Evolutionary conservation across 2,113 vertebrate genomes (phyloP), one percentile per base, ranked within the genome.

Genomic region (Calonectris borealis): DNA sequence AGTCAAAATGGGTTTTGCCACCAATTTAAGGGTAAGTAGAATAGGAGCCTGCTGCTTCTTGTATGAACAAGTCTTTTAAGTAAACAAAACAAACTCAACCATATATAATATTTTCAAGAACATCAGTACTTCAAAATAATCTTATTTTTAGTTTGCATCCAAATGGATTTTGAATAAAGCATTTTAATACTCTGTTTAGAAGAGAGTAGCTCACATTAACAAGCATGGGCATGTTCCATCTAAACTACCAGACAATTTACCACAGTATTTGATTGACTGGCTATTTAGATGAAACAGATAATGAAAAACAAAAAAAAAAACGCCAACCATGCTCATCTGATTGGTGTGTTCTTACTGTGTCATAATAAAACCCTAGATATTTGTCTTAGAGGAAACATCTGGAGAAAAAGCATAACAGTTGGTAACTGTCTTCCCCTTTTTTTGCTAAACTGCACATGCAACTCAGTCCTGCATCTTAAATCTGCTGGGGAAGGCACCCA

Each of bases 381-480:
- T 94, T 94, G 91, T 96, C 87, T 96, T 89, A 86, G 83, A 97
- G 96, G 97, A 97, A 97, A 97, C 97, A 97, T 97, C 96, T 94
- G 94, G 86, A 94, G 93, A 94, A 91, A 93, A 97, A 86, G 34
- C 3, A 0, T 70, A 83, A 82, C 92, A 95, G 92, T 86, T 73
- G 31, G 36, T 93, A 96, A 96, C 86, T 48, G 48, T 85, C 96
- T 97, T 93, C 90, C 96, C 65, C 54, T 93, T 97, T 97, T 97
- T 96, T 75, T 89, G 79, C 76, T 85, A 27, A 83, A 79, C 55
- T 79, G 76, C 34, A 91, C 69, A 94, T 24, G 80, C 77, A 96
- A 70, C 58, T 71, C 40, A 8, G 31, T 82, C 54, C 62, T 61
- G 27, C n/a, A 72, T 76, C 61, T 95, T 93, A 91, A 87, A 79